These are phyloP conservation scores for Nesometra sesokonis DNA, from an alignment of 35 echinoderm and acorn worm genomes.

Conservation along the genomic window DNA sequence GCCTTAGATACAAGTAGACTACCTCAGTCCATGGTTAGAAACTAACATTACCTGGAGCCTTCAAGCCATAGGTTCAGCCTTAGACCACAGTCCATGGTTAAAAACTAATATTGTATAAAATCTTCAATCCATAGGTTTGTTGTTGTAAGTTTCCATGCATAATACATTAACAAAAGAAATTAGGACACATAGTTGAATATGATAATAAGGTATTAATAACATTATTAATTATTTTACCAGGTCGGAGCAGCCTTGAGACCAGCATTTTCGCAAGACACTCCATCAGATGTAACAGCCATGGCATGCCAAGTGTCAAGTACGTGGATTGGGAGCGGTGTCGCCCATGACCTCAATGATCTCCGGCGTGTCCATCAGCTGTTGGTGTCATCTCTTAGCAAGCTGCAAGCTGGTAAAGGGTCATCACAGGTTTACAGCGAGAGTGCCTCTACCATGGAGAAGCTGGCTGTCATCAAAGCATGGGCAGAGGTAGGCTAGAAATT, in stretches of 20 bases:
- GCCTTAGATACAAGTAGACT: no score
- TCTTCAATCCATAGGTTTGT: no score
- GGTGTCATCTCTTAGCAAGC: constrained; percentile 75
- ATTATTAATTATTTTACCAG: constrained; percentile 29
- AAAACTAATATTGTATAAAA: no score
- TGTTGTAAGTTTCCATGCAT: no score
- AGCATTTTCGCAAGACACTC: constrained; percentile 85
- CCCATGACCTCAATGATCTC: constrained; percentile 95
- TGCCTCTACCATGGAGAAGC: constrained; percentile 96
- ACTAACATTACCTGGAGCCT: no score
- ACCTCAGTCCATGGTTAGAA: no score
- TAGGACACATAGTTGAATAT: no score
- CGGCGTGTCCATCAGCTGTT: constrained; percentile 86
- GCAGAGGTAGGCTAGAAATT: constrained; percentile 52
- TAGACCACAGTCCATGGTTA: no score
- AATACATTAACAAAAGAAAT: no score
- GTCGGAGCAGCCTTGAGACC: constrained; percentile 90
- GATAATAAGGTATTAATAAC: no score
- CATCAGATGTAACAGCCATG: constrained; percentile 97
- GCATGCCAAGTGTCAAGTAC: constrained; percentile 95
- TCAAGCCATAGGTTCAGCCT: no score
- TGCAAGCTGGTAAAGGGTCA: constrained; percentile 83
- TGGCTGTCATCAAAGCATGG: constrained; percentile 98
- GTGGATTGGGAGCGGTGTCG: constrained; percentile 94
- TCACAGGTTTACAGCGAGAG: constrained; percentile 95